phyloP scores from a whole-genome alignment of 2,113 vertebrate species.

The Micronycteris hirsuta region DNA sequence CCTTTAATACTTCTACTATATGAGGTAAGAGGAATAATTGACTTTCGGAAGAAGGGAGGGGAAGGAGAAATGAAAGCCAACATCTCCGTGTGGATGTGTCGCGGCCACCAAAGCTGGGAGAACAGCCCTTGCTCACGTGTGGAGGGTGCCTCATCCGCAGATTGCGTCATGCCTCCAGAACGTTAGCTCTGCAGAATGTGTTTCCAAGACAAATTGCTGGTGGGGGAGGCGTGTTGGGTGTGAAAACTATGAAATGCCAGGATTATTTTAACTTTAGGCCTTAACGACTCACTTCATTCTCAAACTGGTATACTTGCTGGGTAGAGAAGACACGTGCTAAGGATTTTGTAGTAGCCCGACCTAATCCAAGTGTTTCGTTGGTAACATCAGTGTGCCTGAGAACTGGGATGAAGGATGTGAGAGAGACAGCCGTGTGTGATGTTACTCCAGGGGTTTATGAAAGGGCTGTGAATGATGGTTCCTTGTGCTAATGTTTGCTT shows the following conservation, averaged over 20 bases:
- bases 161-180: not conserved
- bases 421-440: not conserved
- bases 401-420: not conserved
- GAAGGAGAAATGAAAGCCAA: not conserved
- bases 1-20: not conserved
- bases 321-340: not conserved
- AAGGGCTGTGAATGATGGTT: not conserved
- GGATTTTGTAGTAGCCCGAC: not conserved
- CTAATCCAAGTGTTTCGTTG: not conserved
- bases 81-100: fast-evolving
- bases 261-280: constrained; percentile 18
- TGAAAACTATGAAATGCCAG: not conserved
- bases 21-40: not conserved
- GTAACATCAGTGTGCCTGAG: not conserved
- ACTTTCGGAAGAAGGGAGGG: not conserved
- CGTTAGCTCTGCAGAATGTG: constrained; percentile 21
- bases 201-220: not conserved
- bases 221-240: not conserved
- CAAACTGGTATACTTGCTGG: not conserved
- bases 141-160: not conserved
- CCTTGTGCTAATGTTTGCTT: not conserved
- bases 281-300: not conserved
- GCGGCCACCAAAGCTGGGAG: not conserved
- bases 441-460: not conserved
- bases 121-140: not conserved